Conservation (phyloP, 2,797 vertebrate species). For the Tenualosa thibaudeaui region DNA sequence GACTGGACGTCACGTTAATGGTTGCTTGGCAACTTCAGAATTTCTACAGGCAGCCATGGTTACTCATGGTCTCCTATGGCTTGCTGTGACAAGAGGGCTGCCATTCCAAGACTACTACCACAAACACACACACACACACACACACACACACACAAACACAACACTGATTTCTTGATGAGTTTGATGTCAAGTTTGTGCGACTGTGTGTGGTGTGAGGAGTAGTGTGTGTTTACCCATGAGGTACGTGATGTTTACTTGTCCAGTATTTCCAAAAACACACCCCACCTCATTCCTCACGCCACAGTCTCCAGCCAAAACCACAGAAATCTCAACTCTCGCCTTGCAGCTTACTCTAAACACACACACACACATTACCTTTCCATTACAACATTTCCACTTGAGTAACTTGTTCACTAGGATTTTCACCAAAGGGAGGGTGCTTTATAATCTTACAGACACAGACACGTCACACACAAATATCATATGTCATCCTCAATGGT, state of each 20-base stretch:
- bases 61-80: neutral
- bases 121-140: slow-evolving; percentile 9
- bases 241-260: neutral
- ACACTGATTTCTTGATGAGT: neutral
- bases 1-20: neutral
- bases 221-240: neutral
- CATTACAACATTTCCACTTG: neutral
- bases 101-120: neutral
- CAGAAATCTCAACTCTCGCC: neutral
- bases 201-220: neutral
- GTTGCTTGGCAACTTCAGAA: slow-evolving; percentile 9
- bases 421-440: neutral
- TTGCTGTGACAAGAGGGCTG: neutral
- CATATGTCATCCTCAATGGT: no score
- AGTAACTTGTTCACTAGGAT: neutral
- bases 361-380: neutral
- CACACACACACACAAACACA: slow-evolving; percentile 5
- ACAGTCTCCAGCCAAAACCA: neutral
- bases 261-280: neutral
- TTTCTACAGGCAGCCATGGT: neutral
- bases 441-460: neutral
- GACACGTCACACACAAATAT: no score
- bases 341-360: neutral
- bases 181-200: neutral
- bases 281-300: neutral